phyloP scores from a whole-genome alignment of 2,113 vertebrate species.

The Myrmecophaga tridactyla region DNA sequence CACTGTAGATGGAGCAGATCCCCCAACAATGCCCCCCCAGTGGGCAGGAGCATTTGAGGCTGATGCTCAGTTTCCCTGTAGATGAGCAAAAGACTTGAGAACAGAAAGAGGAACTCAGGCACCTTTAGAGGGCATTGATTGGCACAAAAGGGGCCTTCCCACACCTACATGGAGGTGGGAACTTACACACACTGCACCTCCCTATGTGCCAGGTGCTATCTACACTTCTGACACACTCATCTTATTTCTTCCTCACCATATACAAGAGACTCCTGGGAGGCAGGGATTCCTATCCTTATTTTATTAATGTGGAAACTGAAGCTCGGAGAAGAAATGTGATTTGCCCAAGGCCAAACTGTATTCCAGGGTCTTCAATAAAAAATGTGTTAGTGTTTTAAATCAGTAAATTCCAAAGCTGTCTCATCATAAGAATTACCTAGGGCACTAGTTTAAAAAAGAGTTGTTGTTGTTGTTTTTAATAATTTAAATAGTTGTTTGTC shows the following conservation, averaged over 20 bases:
- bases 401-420: not conserved
- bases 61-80: not conserved
- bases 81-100: not conserved
- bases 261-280: not conserved
- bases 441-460: not conserved
- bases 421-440: not conserved
- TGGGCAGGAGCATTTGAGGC: not conserved
- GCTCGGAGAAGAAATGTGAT: not conserved
- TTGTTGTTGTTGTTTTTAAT: too few relatives aligned
- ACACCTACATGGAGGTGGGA: not conserved
- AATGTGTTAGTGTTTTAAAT: not conserved
- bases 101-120: not conserved
- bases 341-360: not conserved
- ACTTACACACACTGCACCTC: not conserved
- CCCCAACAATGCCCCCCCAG: rapidly evolving
- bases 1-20: not conserved
- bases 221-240: not conserved
- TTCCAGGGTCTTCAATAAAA: not conserved
- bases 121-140: not conserved
- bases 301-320: not conserved
- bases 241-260: not conserved
- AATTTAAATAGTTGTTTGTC: too few relatives aligned
- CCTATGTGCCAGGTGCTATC: not conserved
- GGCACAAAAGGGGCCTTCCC: not conserved
- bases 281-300: not conserved